These are phyloP conservation scores for Nematostella vectensis DNA, from an alignment of 92 coral and sea anemone species.

Conservation along the genomic window DNA sequence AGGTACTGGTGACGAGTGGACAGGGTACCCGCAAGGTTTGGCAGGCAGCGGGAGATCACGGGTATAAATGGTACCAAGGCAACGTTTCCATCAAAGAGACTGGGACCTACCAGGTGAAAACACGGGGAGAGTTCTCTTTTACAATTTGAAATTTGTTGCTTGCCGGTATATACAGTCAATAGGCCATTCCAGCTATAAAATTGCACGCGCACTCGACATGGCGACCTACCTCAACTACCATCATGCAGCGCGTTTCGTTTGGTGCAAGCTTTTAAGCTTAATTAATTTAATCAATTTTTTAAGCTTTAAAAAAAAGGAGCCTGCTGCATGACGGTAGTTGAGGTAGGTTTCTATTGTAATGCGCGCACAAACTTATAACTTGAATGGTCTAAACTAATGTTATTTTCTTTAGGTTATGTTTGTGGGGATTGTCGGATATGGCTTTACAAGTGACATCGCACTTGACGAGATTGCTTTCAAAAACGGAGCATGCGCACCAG, in stretches of 20 bases:
- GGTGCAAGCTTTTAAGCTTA: no score
- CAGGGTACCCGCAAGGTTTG: constrained; percentile 9
- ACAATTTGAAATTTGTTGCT: no score
- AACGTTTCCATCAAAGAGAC: constrained; percentile 9
- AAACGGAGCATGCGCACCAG: constrained; percentile 20
- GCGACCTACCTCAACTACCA: no score
- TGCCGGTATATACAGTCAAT: background rate
- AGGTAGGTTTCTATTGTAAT: no score
- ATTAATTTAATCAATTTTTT: no score
- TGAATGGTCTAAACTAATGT: no score
- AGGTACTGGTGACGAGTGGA: background rate
- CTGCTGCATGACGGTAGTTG: no score
- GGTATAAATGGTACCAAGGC: constrained; percentile 22
- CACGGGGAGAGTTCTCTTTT: background rate
- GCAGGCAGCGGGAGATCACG: constrained; percentile 36
- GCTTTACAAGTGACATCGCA: constrained; percentile 43
- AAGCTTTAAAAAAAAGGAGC: no score
- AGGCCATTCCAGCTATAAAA: background rate
- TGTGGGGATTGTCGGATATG: constrained; percentile 33
- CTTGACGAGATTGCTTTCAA: constrained; percentile 40
- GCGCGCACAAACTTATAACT: no score
- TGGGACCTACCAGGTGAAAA: constrained; percentile 11
- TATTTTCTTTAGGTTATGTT: constrained; percentile 15
- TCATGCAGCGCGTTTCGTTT: no score
- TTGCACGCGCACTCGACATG: no score